These are phyloP conservation scores for Rhabdomys pumilio DNA, from an alignment of 2,797 vertebrate genomes.

Conservation along the genomic window DNA sequence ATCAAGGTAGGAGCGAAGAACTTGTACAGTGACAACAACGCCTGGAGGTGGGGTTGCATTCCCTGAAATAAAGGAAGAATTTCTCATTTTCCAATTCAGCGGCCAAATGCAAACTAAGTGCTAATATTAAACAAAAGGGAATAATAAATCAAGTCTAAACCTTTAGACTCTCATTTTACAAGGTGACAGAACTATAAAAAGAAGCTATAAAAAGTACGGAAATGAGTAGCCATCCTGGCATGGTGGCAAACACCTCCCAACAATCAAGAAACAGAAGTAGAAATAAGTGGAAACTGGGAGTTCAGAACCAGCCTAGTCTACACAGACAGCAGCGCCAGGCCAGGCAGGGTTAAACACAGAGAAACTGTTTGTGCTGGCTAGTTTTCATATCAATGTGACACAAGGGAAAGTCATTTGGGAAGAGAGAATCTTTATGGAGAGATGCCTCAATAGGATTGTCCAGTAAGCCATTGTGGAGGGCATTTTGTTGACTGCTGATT, in stretches of 20 bases:
- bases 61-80: constrained; percentile 90
- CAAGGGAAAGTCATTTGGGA: background rate
- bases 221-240: background rate
- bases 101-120: constrained; percentile 26
- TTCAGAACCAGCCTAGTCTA: background rate
- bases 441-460: background rate
- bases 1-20: constrained; percentile 94
- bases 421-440: background rate
- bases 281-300: background rate
- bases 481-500: background rate
- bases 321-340: background rate
- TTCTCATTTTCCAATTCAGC: constrained; percentile 56
- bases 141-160: constrained; percentile 41
- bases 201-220: constrained; percentile 35
- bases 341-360: background rate
- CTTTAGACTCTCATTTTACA: constrained; percentile 59
- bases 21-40: constrained; percentile 95
- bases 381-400: background rate
- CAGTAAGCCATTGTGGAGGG: background rate
- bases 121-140: background rate
- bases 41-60: constrained; percentile 92
- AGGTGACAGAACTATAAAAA: background rate
- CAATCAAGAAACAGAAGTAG: background rate
- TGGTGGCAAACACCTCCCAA: background rate
- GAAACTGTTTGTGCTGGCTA: background rate